A percentile compares a stretch with the other conserved stretches of the same genome.
phyloP scores from a whole-genome alignment of 2,888 invertebrate species.

The Chaetoderma sp. region DNA sequence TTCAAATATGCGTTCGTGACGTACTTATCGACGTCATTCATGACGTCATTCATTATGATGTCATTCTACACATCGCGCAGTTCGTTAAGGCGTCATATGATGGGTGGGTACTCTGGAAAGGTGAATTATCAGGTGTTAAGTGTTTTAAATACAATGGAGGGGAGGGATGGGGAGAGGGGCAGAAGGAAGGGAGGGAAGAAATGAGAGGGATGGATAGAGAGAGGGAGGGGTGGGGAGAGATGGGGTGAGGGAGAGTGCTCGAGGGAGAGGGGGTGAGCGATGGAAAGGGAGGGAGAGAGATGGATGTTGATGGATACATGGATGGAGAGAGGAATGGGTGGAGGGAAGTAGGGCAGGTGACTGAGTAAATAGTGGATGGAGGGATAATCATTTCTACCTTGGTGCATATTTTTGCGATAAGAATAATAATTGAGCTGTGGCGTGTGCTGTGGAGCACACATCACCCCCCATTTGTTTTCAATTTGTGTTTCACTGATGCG shows the following conservation, averaged over 20 bases:
- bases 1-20: too few species aligned
- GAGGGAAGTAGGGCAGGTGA: too few species aligned
- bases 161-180: background rate
- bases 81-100: too few species aligned
- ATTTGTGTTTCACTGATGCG: background rate
- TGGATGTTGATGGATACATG: background rate
- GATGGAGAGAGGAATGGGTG: conserved; percentile 6
- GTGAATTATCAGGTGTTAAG: too few species aligned
- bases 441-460: background rate
- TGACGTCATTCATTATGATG: too few species aligned
- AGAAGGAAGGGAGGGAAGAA: conserved; percentile 12
- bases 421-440: too few species aligned
- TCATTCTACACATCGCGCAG: too few species aligned
- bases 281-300: conserved; percentile 19
- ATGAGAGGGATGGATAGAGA: conserved; percentile 25
- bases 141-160: background rate
- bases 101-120: too few species aligned
- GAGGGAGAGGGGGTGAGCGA: conserved; percentile 27
- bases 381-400: too few species aligned
- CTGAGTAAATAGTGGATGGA: too few species aligned
- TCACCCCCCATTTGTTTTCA: background rate
- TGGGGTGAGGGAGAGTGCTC: conserved; percentile 33
- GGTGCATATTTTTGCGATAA: too few species aligned
- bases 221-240: conserved; percentile 14
- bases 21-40: too few species aligned